Percentiles rank a stretch among this genome's conserved stretches.
phyloP scores from a whole-genome alignment of 2,113 vertebrate genomes.

The Arizona elegans region DNA sequence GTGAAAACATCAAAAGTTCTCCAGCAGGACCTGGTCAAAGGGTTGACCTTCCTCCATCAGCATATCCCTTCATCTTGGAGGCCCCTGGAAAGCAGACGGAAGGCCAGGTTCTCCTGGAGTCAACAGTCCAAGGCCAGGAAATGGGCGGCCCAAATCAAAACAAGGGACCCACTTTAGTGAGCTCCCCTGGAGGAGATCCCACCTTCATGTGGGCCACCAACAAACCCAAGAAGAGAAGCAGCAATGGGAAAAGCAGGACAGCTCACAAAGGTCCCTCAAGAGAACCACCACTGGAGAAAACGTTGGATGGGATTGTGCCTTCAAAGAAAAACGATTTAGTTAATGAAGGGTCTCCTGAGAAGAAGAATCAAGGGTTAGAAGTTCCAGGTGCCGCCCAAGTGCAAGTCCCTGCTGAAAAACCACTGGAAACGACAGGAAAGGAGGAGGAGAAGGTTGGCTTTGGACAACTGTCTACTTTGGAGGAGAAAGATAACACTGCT shows the following conservation, averaged over 20 bases:
- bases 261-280: conserved; percentile 18
- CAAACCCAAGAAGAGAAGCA: conserved; percentile 63
- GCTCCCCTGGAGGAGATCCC: rapidly evolving
- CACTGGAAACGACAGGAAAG: background rate
- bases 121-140: rapidly evolving
- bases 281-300: conserved; percentile 13
- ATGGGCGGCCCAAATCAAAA: rapidly evolving
- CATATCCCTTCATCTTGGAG: background rate
- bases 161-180: background rate
- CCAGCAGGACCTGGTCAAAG: rapidly evolving
- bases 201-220: background rate
- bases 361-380: background rate
- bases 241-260: conserved; percentile 60
- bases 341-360: background rate
- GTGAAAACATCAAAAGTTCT: rapidly evolving
- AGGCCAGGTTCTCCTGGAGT: background rate
- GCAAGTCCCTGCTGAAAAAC: background rate
- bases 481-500: background rate
- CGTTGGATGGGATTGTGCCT: background rate
- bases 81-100: background rate
- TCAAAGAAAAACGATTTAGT: background rate
- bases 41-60: background rate
- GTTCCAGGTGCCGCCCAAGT: background rate
- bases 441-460: background rate
- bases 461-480: background rate